These are phyloP conservation scores for Drosophila virilis DNA, from an alignment of 1,140 invertebrate genomes.

Conservation along the genomic window DNA sequence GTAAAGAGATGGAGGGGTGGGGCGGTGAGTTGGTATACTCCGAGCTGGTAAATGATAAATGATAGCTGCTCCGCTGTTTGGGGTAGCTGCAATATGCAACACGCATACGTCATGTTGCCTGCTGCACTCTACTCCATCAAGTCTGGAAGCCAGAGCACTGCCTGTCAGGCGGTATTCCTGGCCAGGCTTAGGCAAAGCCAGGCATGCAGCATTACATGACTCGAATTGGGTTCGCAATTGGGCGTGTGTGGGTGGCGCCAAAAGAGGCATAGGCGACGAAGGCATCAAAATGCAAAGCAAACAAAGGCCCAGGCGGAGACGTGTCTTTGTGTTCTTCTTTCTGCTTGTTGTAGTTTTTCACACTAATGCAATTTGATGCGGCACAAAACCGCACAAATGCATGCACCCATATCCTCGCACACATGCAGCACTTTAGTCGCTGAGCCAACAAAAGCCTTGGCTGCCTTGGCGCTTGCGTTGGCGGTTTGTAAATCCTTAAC, in stretches of 20 bases:
- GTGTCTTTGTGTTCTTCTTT: slow-evolving; percentile 34
- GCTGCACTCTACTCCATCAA: slow-evolving; percentile 34
- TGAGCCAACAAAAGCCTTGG: slow-evolving; percentile 42
- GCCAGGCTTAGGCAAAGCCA: slow-evolving; percentile 63
- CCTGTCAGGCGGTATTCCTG: slow-evolving; percentile 17
- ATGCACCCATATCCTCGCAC: slow-evolving; percentile 12
- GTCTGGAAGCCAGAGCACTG: slow-evolving; percentile 24
- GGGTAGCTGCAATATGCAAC: slow-evolving; percentile 37
- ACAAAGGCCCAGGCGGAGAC: slow-evolving; percentile 51
- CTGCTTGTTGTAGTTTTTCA: slow-evolving; percentile 60
- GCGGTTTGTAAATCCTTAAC: slow-evolving; percentile 58
- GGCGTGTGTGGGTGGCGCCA: slow-evolving; percentile 16
- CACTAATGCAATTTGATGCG: slow-evolving; percentile 80
- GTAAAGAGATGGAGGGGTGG: neutral
- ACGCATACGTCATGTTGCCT: slow-evolving; percentile 42
- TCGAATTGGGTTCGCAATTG: slow-evolving; percentile 24
- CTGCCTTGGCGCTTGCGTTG: slow-evolving; percentile 29
- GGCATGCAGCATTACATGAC: slow-evolving; percentile 50
- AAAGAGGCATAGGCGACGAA: slow-evolving; percentile 31
- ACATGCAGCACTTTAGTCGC: slow-evolving; percentile 23
- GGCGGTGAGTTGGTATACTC: neutral
- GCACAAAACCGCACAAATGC: slow-evolving; percentile 65
- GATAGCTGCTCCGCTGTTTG: slow-evolving; percentile 44
- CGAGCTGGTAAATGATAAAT: slow-evolving; percentile 71
- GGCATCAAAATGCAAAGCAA: slow-evolving; percentile 70